Conservation (phyloP, 2,113 vertebrate species). For the Triplophysa rosa region DNA sequence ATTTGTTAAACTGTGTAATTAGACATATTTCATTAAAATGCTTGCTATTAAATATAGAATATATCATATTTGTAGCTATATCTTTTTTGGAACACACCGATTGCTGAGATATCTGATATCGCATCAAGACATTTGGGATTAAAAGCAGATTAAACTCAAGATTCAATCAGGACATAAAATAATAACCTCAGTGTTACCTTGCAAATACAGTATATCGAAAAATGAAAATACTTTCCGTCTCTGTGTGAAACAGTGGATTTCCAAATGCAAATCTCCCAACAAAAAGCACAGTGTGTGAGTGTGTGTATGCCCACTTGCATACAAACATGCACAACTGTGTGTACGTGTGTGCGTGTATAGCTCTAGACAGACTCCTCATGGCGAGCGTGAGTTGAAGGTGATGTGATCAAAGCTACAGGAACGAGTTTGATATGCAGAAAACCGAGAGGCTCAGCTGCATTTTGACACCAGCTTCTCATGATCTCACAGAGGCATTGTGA, state of each 20-base stretch:
- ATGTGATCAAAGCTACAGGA: conserved; percentile 53
- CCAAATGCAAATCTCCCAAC: conserved; percentile 27
- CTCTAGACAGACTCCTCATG: conserved; percentile 22
- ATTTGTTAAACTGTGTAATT: too few species aligned
- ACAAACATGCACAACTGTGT: background rate
- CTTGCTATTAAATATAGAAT: too few species aligned
- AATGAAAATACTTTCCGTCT: background rate
- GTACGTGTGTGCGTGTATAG: conserved; percentile 15
- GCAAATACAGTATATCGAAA: background rate
- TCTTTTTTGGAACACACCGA: too few species aligned
- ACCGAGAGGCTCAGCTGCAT: conserved; percentile 46
- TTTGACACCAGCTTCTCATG: conserved; percentile 38
- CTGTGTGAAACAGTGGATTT: conserved; percentile 8
- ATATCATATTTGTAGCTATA: too few species aligned
- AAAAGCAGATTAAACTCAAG: too few species aligned
- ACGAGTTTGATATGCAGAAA: conserved; percentile 55
- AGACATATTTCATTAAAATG: too few species aligned
- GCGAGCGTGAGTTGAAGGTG: conserved; percentile 38
- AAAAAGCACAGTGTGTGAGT: background rate
- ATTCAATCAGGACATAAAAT: too few species aligned
- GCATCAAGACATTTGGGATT: too few species aligned
- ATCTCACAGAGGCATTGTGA: conserved; percentile 52
- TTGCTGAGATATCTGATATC: too few species aligned
- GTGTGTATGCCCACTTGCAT: conserved; percentile 7
- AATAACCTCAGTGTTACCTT: too few species aligned